Evolutionary conservation across 1,140 invertebrate species (phyloP), one percentile per base, ranked within the genome.

Genomic region (Lordiphosa mommai): DNA sequence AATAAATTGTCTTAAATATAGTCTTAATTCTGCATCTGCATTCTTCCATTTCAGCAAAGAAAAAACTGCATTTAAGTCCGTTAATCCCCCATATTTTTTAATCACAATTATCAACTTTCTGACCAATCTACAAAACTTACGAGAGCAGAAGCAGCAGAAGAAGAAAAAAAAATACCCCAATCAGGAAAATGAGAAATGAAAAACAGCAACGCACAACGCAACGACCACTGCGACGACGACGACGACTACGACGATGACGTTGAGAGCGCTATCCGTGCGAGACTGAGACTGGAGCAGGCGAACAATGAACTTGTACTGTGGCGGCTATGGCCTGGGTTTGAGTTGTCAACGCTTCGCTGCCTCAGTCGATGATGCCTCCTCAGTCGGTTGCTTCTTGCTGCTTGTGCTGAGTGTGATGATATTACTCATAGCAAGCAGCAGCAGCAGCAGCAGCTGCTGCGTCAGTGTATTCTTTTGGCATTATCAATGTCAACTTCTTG

Each of bases 231-330:
- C 29, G 46, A 34, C 12, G 10, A 44, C 10, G 43, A 32, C n/a
- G 10, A 44, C 10, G 43, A 27, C 23, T n/a, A 20, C 30, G 47
- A 17, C 29, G 46, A 34, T 20, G 10, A 44, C 10, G 43, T 27
- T 30, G 12, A 47, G 43, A 47, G 27, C 13, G 13, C 23, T 30
- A 32, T 16, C 43, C 29, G 29, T 30, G 43, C 12, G 27, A 47
- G 61, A 65, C 58, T 52, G 17, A 72, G 51, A 66, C 61, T 60
- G 52, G 58, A 84, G 56, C 61, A 36, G 56, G 51, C 77, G 76
- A 82, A 82, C 76, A 82, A 82, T 84, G 76, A 82, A 82, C 76
- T 82, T 82, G 77, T 44, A 84, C 76, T 82, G 72, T 65, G 40
- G 37, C 34, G 38, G 41, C 27, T 60, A 49, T 30, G 34, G 13